Evolutionary conservation across 2,797 vertebrate genomes (phyloP), one percentile per base, ranked within the genome.

Genomic region (Loris lydekkerianus): DNA sequence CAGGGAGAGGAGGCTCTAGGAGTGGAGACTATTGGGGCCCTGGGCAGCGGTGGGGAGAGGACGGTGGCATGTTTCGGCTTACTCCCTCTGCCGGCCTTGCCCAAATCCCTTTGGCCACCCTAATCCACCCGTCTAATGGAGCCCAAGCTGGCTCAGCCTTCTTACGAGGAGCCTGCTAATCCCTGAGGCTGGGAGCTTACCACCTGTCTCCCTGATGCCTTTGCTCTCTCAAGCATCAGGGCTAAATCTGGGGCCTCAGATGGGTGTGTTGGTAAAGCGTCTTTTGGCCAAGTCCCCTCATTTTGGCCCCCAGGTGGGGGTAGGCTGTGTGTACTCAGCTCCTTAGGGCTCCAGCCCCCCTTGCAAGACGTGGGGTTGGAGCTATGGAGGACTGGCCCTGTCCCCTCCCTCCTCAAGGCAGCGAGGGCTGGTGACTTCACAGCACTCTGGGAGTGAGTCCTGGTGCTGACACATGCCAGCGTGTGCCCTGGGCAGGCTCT

Each of bases 101-200:
- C 27, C 89, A 94, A 91, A 95, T 91, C 70, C 95, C 85, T 8
- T 1, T 0, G 3, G 18, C 65, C 10, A 5, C 49, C 80, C 29
- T 96, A 95, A 97, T 96, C 94, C 25, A 14, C 20, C 5, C 76
- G 31, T 31, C 53, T 95, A 97, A 96, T 94, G 93, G 96, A 88
- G 43, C 60, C 3, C 80, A 87, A 96, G 49, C 91, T 5, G 18
- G 89, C 80, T 96, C 86, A 91, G 37, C 9, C 49, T 72, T 2
- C 0, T 1, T 8, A 60, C 0, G 2, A 40, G 5, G 0, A 77
- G 46, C 34, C 31, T 7, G 20, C 58, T 96, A 96, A 97, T 97
- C 94, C 91, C 87, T 56, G 7, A 2, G 2, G 40, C 93, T 80
- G 31, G 61, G 43, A 88, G 63, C 63, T 83, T 10, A 67, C 90